Evolutionary conservation across 2,113 vertebrate species (phyloP), one percentile per base, ranked within the genome.

Genomic region (Eonycteris spelaea): DNA sequence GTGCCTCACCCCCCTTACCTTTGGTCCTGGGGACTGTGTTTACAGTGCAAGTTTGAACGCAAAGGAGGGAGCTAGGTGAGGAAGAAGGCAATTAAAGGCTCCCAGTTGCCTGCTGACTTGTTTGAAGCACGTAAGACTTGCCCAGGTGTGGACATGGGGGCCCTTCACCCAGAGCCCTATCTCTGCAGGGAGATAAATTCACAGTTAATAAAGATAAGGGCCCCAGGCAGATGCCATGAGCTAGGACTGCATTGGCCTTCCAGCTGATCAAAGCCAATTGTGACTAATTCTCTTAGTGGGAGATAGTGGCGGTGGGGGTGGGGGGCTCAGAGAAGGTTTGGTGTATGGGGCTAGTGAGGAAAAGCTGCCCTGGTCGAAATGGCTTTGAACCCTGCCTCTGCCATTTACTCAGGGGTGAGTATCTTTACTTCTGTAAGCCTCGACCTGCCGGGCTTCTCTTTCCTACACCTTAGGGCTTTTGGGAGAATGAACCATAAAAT

Each of bases 201-300:
- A 98, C 98, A 99, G 99, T 98, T 99, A 98, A 98, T 99, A 99
- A 98, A 99, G 98, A 99, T 99, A 98, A 99, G 97, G 26, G 61
- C 24, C 67, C 33, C 43, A 19, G 48, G 88, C 71, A 89, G 95
- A 95, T 63, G 68, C 90, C 33, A 4, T 26, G 26, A 65, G 77
- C 68, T 18, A 11, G 70, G 57, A 18, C n/a, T 13, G 14, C 24
- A 71, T 77, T 65, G 96, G 89, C 86, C 48, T 28, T 88, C 97
- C 85, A 35, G 57, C 88, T 93, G 92, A 95, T 86, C 93, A 96
- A 97, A 97, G 98, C 95, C 96, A 51, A 21, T 2, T 1, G 22
- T 96, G 95, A 97, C 86, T 91, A 94, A 79, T 33, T 12, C 53
- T 86, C 75, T 91, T 8, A 75, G 65, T 6, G 70, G 91, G 40